Conservation (phyloP, 2,113 vertebrate species). For the Macquaria ambigua region DNA sequence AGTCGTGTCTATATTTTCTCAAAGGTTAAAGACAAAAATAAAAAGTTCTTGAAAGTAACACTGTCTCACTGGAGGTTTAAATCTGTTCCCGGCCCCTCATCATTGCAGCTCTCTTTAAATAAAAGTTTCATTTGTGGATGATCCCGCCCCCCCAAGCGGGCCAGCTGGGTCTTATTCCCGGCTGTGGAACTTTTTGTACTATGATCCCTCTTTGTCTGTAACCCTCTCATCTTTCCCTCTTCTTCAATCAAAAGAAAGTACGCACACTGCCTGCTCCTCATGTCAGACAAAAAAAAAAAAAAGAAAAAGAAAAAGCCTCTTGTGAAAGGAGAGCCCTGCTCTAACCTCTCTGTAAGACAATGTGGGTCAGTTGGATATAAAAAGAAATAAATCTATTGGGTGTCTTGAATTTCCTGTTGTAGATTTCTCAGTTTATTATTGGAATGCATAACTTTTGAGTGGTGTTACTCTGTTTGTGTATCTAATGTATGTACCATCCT, state of each 20-base stretch:
- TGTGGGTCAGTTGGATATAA: constrained; percentile 30
- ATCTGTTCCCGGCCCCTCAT: neutral
- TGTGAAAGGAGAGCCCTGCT: constrained; percentile 44
- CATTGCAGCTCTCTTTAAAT: constrained; percentile 27
- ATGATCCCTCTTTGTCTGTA: constrained; percentile 54
- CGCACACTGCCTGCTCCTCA: constrained; percentile 8
- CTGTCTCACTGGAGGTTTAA: constrained; percentile 17
- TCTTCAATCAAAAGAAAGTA: constrained; percentile 34
- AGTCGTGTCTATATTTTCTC: constrained; percentile 4
- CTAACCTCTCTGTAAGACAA: constrained; percentile 41
- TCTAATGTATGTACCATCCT: neutral
- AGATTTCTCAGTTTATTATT: constrained; percentile 19
- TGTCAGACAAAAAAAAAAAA: neutral
- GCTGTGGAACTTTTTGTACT: constrained; percentile 33
- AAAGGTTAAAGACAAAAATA: constrained; percentile 32
- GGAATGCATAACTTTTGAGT: neutral
- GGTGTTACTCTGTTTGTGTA: neutral
- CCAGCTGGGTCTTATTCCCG: constrained; percentile 41
- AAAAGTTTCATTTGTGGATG: constrained; percentile 45
- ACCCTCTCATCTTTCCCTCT: constrained; percentile 51
- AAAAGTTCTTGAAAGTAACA: constrained; percentile 13
- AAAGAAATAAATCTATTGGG: neutral
- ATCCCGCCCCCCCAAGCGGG: neutral
- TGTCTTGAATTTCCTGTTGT: constrained; percentile 30
- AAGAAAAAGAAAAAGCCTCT: neutral